Percentiles rank a stretch among this genome's conserved stretches.
phyloP scores from a whole-genome alignment of 2,113 vertebrate genomes.

The Laterallus jamaicensis region DNA sequence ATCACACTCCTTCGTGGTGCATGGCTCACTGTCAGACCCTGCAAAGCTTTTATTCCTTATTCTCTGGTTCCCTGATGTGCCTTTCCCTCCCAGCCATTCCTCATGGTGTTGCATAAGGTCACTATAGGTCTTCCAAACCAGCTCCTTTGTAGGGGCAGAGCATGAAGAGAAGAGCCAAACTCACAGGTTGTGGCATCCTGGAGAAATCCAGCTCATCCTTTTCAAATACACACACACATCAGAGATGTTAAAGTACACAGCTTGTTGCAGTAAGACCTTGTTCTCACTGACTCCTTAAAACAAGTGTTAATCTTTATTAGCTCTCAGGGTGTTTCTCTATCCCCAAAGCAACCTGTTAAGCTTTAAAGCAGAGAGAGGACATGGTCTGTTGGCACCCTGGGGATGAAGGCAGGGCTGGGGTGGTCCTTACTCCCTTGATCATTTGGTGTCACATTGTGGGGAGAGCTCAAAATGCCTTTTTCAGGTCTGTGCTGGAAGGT shows the following conservation, averaged over 20 bases:
- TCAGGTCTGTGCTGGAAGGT: not conserved
- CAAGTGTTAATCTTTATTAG: not conserved
- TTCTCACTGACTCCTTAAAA: not conserved
- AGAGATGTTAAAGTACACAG: not conserved
- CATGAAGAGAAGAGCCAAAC: not conserved
- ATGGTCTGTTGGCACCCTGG: not conserved
- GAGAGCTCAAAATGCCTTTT: rapidly evolving
- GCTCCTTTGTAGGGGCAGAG: not conserved
- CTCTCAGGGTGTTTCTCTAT: not conserved
- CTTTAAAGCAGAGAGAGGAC: not conserved
- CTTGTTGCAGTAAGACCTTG: not conserved
- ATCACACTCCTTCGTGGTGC: too few relatives aligned
- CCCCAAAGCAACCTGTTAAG: not conserved
- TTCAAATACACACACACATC: not conserved
- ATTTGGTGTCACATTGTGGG: not conserved
- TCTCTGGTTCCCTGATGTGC: not conserved
- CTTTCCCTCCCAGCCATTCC: not conserved
- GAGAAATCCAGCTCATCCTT: not conserved
- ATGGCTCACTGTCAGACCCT: not conserved
- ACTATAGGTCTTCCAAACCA: not conserved
- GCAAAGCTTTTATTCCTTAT: not conserved
- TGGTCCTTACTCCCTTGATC: not conserved
- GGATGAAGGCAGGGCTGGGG: not conserved
- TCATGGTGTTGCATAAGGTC: not conserved
- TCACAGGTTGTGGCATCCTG: not conserved